Conservation (phyloP, 2,888 invertebrate species). For the Parthenolecanium corni region DNA sequence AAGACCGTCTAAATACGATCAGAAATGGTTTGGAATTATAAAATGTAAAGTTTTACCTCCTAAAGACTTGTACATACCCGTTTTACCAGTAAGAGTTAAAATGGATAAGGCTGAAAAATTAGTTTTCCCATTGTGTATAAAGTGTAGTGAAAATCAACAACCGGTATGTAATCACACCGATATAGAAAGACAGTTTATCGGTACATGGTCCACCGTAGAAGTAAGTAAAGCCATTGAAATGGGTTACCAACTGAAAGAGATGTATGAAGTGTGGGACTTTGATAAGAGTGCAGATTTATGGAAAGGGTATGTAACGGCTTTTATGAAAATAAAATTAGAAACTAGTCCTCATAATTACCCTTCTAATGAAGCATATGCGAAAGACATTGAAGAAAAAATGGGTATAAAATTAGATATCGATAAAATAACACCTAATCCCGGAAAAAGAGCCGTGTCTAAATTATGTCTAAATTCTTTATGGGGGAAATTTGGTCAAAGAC, state of each 20-base stretch:
- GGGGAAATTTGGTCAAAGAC: too few relatives aligned
- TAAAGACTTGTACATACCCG: slow-evolving; percentile 31
- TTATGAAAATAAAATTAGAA: slow-evolving; percentile 23
- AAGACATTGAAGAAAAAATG: slow-evolving; percentile 31
- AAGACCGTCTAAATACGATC: slow-evolving; percentile 31
- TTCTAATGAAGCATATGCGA: slow-evolving; percentile 30
- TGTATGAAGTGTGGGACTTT: too few relatives aligned
- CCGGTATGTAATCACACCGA: slow-evolving; percentile 5
- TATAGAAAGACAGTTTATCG: slow-evolving; percentile 5
- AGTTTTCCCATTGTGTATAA: slow-evolving; percentile 15
- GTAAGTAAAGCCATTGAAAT: slow-evolving; percentile 4
- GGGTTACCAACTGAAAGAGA: slow-evolving; percentile 24
- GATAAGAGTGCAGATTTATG: not conserved
- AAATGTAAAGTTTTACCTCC: slow-evolving; percentile 33
- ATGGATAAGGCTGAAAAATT: too few relatives aligned
- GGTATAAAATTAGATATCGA: slow-evolving; percentile 32
- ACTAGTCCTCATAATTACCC: not conserved
- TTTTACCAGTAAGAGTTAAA: slow-evolving; percentile 18
- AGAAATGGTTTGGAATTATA: slow-evolving; percentile 33
- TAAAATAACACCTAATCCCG: slow-evolving; percentile 33
- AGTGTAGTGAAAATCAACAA: not conserved
- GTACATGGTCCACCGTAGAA: slow-evolving; percentile 16
- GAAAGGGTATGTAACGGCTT: not conserved
- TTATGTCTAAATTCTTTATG: slow-evolving; percentile 34
- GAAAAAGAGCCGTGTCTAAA: slow-evolving; percentile 33